phyloP scores from a whole-genome alignment of 2,113 vertebrate genomes.

The Caracal caracal region DNA sequence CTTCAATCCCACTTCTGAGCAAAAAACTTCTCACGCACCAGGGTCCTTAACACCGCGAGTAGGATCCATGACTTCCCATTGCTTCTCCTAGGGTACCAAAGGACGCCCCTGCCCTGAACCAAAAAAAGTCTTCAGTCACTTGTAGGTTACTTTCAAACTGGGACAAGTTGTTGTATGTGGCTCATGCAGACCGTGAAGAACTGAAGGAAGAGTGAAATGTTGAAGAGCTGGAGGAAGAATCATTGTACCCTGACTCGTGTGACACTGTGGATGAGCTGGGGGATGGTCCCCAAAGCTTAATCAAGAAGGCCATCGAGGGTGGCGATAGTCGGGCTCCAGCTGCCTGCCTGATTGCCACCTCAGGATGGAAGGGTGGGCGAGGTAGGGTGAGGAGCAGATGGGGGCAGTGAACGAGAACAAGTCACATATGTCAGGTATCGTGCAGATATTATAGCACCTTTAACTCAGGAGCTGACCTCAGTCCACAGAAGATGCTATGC shows the following conservation, averaged over 20 bases:
- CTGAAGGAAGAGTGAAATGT: background rate
- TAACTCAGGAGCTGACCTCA: background rate
- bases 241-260: background rate
- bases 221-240: background rate
- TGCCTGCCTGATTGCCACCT: background rate
- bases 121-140: background rate
- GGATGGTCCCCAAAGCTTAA: background rate
- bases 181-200: background rate
- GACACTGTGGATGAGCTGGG: background rate
- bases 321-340: accelerated
- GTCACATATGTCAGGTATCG: no score
- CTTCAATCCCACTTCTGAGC: background rate
- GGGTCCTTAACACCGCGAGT: background rate
- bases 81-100: background rate
- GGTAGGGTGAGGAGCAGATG: background rate
- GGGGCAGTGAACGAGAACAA: background rate
- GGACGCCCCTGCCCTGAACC: background rate
- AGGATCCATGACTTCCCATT: background rate
- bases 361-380: background rate
- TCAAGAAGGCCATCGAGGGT: accelerated
- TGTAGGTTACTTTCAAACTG: background rate
- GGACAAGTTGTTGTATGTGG: background rate
- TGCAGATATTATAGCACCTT: background rate
- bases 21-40: background rate
- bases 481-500: background rate